These are phyloP conservation scores for Ophion ventricosus DNA, from an alignment of 2,888 invertebrate species.

Conservation along the genomic window DNA sequence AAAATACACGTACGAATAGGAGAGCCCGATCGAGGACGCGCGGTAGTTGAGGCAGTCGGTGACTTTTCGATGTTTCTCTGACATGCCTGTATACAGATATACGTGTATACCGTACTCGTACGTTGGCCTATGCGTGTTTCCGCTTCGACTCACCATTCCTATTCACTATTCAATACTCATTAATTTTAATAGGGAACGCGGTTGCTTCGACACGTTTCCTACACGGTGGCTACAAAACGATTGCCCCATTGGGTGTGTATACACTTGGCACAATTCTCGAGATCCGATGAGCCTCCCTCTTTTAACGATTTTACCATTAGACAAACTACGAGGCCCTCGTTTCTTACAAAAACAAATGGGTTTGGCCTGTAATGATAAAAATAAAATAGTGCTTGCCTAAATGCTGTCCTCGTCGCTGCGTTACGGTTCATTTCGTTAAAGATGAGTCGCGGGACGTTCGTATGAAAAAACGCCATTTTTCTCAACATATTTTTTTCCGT, in stretches of 20 bases:
- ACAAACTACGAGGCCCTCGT: background rate
- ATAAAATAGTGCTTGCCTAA: background rate
- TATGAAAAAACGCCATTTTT: background rate
- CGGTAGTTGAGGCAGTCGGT: slow-evolving; percentile 5
- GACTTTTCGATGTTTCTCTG: slow-evolving; percentile 45
- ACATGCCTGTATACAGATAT: slow-evolving; percentile 7
- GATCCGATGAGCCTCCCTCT: slow-evolving; percentile 1
- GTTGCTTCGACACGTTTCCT: slow-evolving; percentile 77
- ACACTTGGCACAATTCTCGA: background rate
- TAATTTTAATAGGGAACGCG: slow-evolving; percentile 78
- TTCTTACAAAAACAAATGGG: background rate
- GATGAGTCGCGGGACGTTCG: background rate
- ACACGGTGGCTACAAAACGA: slow-evolving; percentile 30
- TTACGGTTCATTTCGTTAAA: background rate
- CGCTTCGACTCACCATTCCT: slow-evolving; percentile 66
- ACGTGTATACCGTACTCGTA: slow-evolving; percentile 36
- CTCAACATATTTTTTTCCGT: too few relatives aligned
- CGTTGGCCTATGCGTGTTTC: slow-evolving; percentile 28
- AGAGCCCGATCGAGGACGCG: background rate
- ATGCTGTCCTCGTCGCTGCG: too few relatives aligned
- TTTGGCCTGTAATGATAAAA: background rate
- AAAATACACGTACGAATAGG: background rate
- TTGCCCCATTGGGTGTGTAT: background rate
- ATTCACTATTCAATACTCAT: slow-evolving; percentile 78
- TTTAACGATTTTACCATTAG: background rate